phyloP scores from a whole-genome alignment of 2,797 vertebrate genomes.

The Lepus townsendii region DNA sequence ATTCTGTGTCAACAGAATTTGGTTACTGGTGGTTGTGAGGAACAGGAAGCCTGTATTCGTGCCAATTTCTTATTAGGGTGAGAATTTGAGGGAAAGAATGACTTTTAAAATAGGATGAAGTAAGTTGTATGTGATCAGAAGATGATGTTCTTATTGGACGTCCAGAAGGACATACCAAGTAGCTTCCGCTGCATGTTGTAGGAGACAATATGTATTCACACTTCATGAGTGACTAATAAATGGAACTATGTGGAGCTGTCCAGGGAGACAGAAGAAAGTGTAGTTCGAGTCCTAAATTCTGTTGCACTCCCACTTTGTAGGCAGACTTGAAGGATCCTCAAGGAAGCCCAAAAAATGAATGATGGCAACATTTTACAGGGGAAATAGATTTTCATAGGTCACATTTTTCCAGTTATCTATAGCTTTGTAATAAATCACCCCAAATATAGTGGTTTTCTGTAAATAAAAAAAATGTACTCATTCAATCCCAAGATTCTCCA shows the following conservation, averaged over 20 bases:
- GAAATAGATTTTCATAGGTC: background rate
- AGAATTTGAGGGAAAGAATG: background rate
- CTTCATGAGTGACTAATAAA: background rate
- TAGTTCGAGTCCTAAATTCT: background rate
- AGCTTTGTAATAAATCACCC: background rate
- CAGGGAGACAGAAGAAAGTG: background rate
- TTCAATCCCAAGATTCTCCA: background rate
- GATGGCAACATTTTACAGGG: background rate
- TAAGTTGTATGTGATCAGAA: background rate
- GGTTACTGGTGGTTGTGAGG: background rate
- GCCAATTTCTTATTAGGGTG: background rate
- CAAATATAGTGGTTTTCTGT: background rate
- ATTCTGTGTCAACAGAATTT: background rate
- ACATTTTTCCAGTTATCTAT: background rate
- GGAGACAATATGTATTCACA: background rate
- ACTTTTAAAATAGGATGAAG: background rate
- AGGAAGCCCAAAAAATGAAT: background rate
- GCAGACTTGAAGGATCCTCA: background rate
- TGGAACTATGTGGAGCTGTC: background rate
- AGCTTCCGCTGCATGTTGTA: background rate
- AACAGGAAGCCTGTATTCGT: background rate
- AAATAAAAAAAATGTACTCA: background rate
- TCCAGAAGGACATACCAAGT: background rate
- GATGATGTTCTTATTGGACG: background rate
- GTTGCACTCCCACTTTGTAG: background rate